phyloP scores from a whole-genome alignment of 2,888 invertebrate genomes.

The Periphyllus acericola region DNA sequence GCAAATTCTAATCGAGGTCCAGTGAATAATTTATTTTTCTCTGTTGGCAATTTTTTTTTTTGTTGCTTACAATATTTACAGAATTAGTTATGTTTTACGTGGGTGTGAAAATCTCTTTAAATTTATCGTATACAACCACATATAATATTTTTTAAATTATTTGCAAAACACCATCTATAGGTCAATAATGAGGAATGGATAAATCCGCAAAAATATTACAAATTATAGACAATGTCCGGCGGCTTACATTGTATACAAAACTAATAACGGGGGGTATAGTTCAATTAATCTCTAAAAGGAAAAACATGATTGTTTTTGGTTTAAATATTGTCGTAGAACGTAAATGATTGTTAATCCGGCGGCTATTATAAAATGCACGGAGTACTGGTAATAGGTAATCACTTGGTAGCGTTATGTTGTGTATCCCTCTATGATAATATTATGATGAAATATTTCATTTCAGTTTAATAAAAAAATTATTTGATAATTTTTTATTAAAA shows the following conservation, averaged over 20 bases:
- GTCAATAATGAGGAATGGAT: not conserved
- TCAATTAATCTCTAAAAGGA: not conserved
- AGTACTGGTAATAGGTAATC: not conserved
- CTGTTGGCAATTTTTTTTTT: conserved; percentile 14
- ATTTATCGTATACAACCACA: not conserved
- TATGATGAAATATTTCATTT: too few relatives aligned
- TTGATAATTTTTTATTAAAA: too few relatives aligned
- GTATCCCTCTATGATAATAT: too few relatives aligned
- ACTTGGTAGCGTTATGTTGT: not conserved
- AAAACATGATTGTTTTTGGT: not conserved
- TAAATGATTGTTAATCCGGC: not conserved
- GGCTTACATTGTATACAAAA: not conserved
- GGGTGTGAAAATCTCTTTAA: conserved; percentile 20
- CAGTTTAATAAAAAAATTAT: too few relatives aligned
- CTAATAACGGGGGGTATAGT: not conserved
- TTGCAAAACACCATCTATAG: not conserved
- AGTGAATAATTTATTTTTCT: conserved; percentile 15
- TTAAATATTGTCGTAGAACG: not conserved
- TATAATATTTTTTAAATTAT: not conserved
- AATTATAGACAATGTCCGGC: not conserved
- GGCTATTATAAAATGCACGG: not conserved
- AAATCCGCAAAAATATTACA: not conserved
- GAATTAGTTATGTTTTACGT: conserved; percentile 17
- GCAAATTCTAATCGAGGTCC: not conserved
- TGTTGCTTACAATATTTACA: not conserved